Conservation (phyloP, 2,113 vertebrate species). For the Narcine bancroftii region DNA sequence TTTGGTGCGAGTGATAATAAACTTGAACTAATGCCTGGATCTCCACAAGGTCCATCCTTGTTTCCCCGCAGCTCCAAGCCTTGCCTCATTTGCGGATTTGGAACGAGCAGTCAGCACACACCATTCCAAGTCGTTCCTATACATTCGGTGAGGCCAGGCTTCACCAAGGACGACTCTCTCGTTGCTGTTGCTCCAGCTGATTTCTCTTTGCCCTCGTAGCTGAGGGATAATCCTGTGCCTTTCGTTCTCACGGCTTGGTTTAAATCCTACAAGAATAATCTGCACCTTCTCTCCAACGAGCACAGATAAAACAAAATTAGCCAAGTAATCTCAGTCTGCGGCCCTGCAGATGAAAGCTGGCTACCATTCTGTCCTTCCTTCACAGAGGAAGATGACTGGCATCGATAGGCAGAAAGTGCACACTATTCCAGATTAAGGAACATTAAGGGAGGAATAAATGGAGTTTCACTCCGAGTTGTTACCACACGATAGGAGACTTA, state of each 20-base stretch:
- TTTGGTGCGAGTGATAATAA: too few species aligned
- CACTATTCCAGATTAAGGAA: not conserved
- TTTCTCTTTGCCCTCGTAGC: not conserved
- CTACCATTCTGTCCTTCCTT: too few species aligned
- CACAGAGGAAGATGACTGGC: not conserved
- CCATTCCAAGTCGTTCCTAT: too few species aligned
- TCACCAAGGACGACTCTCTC: too few species aligned
- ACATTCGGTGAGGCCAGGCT: too few species aligned
- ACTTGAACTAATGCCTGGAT: too few species aligned
- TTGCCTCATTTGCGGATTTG: too few species aligned
- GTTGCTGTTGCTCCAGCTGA: too few species aligned
- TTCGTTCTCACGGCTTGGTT: too few species aligned
- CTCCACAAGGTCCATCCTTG: too few species aligned
- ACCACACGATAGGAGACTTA: not conserved
- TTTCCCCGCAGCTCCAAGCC: too few species aligned
- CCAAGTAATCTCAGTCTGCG: not conserved
- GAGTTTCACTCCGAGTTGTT: not conserved
- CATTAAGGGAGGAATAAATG: not conserved
- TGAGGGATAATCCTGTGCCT: not conserved
- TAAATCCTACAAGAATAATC: not conserved
- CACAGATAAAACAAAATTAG: not conserved
- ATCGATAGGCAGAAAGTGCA: not conserved
- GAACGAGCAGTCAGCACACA: too few species aligned
- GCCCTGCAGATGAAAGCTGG: not conserved
- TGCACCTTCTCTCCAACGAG: not conserved